Percentiles rank a stretch among this genome's conserved stretches.
These are phyloP conservation scores for Lemur catta DNA, from an alignment of 2,797 vertebrate species.

Conservation along the genomic window DNA sequence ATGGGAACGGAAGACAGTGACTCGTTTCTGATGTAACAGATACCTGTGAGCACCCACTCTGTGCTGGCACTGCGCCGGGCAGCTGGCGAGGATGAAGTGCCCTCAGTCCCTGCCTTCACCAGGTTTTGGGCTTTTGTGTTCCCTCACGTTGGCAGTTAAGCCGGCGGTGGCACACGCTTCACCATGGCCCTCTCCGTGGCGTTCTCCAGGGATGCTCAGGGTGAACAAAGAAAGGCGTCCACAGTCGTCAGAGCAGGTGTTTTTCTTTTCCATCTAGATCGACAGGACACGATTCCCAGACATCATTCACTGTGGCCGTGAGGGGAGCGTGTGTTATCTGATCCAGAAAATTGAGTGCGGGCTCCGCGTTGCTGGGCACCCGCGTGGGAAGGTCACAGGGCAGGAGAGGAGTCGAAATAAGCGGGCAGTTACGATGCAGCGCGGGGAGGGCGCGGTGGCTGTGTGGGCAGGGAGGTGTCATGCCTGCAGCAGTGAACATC, in stretches of 20 bases:
- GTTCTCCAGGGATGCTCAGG: not conserved
- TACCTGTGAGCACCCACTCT: not conserved
- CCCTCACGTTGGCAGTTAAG: not conserved
- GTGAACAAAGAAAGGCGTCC: not conserved
- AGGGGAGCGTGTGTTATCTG: not conserved
- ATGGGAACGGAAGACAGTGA: not conserved
- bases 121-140: not conserved
- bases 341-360: not conserved
- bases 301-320: not conserved
- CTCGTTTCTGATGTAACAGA: fast-evolving
- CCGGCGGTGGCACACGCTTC: not conserved
- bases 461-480: fast-evolving
- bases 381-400: not conserved
- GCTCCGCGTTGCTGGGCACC: not conserved
- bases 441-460: fast-evolving
- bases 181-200: not conserved
- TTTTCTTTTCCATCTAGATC: not conserved
- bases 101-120: fast-evolving
- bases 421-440: fast-evolving
- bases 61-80: fast-evolving
- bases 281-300: not conserved
- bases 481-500: fast-evolving
- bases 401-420: not conserved
- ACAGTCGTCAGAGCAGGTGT: not conserved
- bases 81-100: fast-evolving